Percentiles rank a stretch among this genome's conserved stretches.
phyloP scores from a whole-genome alignment of 2,888 invertebrate genomes.

The Parapristionchus giblindavisi region DNA sequence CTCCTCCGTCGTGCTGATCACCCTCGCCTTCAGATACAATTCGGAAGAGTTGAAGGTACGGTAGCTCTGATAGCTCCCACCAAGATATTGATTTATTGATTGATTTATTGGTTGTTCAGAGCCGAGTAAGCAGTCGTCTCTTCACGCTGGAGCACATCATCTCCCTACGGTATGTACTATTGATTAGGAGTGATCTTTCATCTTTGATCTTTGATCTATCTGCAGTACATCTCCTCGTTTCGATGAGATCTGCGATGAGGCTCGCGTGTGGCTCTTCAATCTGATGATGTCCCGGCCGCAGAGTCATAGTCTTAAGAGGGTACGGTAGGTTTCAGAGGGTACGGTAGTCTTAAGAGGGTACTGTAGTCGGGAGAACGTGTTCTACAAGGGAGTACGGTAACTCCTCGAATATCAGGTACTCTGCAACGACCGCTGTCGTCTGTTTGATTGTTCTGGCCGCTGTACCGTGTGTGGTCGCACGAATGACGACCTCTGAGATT shows the following conservation, averaged over 20 bases:
- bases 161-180: constrained; percentile 4
- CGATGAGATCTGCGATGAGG: constrained; percentile 34
- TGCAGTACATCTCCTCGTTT: constrained; percentile 27
- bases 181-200: not conserved
- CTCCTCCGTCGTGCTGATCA: constrained; percentile 9
- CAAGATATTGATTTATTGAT: not conserved
- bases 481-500: not conserved
- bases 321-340: not conserved
- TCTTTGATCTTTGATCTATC: too few species aligned
- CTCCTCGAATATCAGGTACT: constrained; percentile 11
- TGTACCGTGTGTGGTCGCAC: constrained; percentile 27
- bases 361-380: not conserved
- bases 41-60: constrained; percentile 26
- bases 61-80: not conserved
- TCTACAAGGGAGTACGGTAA: not conserved
- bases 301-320: constrained; percentile 20
- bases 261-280: constrained; percentile 37
- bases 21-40: constrained; percentile 34
- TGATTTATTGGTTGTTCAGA: not conserved
- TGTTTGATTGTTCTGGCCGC: constrained; percentile 13
- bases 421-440: constrained; percentile 39
- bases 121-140: constrained; percentile 22
- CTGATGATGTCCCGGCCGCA: constrained; percentile 25
- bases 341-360: not conserved
- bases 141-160: constrained; percentile 36